These are phyloP conservation scores for Blastobasis adustella DNA, from an alignment of 2,888 invertebrate genomes.

Conservation along the genomic window DNA sequence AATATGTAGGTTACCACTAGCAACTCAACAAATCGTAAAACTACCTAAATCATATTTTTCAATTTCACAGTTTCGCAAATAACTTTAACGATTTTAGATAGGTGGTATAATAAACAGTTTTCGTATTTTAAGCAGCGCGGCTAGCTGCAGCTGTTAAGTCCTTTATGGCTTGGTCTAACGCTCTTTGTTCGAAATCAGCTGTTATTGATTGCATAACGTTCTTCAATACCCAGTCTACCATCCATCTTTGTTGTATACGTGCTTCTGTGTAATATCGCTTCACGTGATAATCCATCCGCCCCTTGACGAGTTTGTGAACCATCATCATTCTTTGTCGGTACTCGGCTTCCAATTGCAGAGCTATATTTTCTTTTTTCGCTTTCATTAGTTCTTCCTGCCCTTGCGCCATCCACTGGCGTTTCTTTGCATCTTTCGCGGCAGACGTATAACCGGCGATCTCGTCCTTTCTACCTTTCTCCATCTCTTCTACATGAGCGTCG, in stretches of 20 bases:
- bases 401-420: constrained; percentile 82
- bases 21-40: no score
- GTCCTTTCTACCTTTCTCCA: constrained; percentile 68
- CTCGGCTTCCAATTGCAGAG: constrained; percentile 93
- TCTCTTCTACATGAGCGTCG: constrained; percentile 71
- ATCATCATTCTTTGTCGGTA: constrained; percentile 80
- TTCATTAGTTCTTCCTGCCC: constrained; percentile 84
- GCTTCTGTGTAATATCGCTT: constrained; percentile 85
- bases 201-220: constrained; percentile 86
- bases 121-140: constrained; percentile 40
- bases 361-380: constrained; percentile 93
- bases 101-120: no score
- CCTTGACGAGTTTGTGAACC: constrained; percentile 77
- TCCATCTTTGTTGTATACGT: constrained; percentile 91
- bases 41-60: no score
- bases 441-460: constrained; percentile 62
- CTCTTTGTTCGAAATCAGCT: constrained; percentile 90
- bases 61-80: no score
- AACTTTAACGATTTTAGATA: no score
- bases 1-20: no score
- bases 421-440: constrained; percentile 77
- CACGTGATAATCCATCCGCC: constrained; percentile 91
- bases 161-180: constrained; percentile 87
- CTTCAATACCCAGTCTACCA: constrained; percentile 92
- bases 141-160: constrained; percentile 83